Evolutionary conservation across 1,140 invertebrate species (phyloP), one percentile per base, ranked within the genome.

Genomic region (Eriocheir sinensis): DNA sequence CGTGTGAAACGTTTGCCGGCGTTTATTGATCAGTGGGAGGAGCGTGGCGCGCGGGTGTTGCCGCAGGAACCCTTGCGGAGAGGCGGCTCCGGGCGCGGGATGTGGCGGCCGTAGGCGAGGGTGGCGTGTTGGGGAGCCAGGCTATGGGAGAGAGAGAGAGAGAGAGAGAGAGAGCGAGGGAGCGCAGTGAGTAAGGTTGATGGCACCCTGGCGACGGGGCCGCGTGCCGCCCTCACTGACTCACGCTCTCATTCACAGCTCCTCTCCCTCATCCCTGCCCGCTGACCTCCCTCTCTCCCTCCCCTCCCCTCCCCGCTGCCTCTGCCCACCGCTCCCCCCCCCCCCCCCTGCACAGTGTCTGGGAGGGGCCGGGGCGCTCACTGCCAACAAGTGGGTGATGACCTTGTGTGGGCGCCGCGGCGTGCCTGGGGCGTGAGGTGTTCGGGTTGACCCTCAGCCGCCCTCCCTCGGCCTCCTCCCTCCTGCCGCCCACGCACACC

Each of bases 221-320:
- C 17, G 86, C 86, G 86, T 88, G 86, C 86, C 86, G 40, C 12
- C 86, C 40, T 41, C 86, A 88, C 86, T 88, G 86, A 88, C 40
- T 88, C 86, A 88, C 86, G 38, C 85, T n/a, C 60, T 88, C 86
- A 88, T 88, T 88, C 86, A 88, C 86, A 88, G 86, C 86, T 88
- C 44, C 86, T 88, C n/a, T 17, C 83, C 83, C 38, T 38, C 85
- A 30, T 88, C 38, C 85, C 40, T 40, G 38, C 85, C 34, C 85
- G 41, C 85, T 88, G 85, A 41, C n/a, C 60, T 72, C 60, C 60
- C 12, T 72, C 60, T 72, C 60, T 41, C 83, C 34, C 38, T 86
- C 83, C 34, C 83, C 34, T 34, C n/a, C 34, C 34, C 80, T 8
- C n/a, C 9, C 80, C 32, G 3, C 32, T 15, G 27, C 15, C n/a